Percentiles rank a stretch among this genome's conserved stretches.
Evolutionary conservation across 2,888 invertebrate genomes (phyloP).

Genomic region (Drosophila rellima): DNA sequence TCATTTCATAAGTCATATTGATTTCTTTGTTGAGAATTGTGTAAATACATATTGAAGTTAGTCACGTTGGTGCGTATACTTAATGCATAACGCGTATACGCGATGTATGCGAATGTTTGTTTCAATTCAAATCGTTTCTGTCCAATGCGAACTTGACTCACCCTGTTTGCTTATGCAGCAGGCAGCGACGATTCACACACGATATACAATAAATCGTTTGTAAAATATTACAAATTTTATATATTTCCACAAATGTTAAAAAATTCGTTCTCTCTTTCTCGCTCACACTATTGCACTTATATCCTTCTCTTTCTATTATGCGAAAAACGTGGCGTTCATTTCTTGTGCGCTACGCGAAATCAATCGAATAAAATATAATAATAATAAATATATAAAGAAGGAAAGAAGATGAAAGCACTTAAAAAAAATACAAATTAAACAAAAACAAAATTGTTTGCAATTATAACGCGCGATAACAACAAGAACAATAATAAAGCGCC

Average conservation of each 20-base stretch:
- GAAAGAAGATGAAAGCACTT: slow-evolving; percentile 23
- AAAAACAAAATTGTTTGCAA: slow-evolving; percentile 21
- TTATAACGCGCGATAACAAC: slow-evolving; percentile 17
- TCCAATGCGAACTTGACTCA: slow-evolving; percentile 50
- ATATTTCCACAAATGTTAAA: slow-evolving; percentile 38
- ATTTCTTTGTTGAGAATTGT: neutral
- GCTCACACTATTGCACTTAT: slow-evolving; percentile 12
- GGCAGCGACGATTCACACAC: slow-evolving; percentile 68
- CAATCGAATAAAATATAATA: neutral
- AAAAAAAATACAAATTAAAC: slow-evolving; percentile 35
- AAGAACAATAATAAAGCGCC: slow-evolving; percentile 24
- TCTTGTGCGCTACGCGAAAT: slow-evolving; percentile 45
- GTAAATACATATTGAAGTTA: neutral
- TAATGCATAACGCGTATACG: slow-evolving; percentile 51
- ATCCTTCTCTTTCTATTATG: slow-evolving; percentile 41
- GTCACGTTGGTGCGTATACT: slow-evolving; percentile 30
- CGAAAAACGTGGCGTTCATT: slow-evolving; percentile 69
- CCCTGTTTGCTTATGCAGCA: slow-evolving; percentile 79
- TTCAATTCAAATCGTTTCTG: slow-evolving; percentile 12
- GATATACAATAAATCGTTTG: slow-evolving; percentile 32
- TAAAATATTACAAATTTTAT: slow-evolving; percentile 27
- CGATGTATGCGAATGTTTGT: slow-evolving; percentile 14
- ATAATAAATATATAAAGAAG: slow-evolving; percentile 15
- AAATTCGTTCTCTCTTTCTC: slow-evolving; percentile 18
- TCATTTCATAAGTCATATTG: neutral